A percentile compares a stretch with the other conserved stretches of the same genome.
phyloP scores from a whole-genome alignment of 1,140 invertebrate genomes.

The Pseudomyrmex concolor region DNA sequence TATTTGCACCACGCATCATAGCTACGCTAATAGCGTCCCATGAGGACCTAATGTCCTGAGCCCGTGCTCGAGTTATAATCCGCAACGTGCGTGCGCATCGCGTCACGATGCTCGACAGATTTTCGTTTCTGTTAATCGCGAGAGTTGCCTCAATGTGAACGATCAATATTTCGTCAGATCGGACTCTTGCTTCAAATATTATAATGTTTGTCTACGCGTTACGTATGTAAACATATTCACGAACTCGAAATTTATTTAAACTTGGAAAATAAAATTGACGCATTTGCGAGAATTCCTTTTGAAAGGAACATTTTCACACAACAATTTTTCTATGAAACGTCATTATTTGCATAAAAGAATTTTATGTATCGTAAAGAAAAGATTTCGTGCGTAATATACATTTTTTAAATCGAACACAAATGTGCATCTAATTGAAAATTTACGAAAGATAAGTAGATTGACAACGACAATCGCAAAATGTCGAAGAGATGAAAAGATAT shows the following conservation, averaged over 20 bases:
- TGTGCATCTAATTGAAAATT: background rate
- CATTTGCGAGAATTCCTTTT: too few species aligned
- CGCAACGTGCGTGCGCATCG: constrained; percentile 66
- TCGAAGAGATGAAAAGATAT: background rate
- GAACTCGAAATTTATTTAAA: background rate
- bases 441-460: background rate
- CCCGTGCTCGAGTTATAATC: constrained; percentile 71
- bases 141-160: background rate
- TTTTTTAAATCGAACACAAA: too few species aligned
- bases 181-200: too few species aligned
- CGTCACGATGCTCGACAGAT: constrained; percentile 29
- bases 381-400: too few species aligned
- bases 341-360: too few species aligned
- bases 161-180: background rate
- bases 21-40: constrained; percentile 83
- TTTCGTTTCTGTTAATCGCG: constrained; percentile 10
- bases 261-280: too few species aligned
- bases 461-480: background rate
- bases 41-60: constrained; percentile 76
- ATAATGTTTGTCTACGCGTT: too few species aligned
- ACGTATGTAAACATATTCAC: background rate
- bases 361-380: too few species aligned
- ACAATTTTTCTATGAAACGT: too few species aligned
- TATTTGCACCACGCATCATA: constrained; percentile 81
- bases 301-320: too few species aligned